A percentile compares a stretch with the other conserved stretches of the same genome.
Conservation (phyloP, 1,140 invertebrate genomes). For the Drosophila nannoptera region DNA sequence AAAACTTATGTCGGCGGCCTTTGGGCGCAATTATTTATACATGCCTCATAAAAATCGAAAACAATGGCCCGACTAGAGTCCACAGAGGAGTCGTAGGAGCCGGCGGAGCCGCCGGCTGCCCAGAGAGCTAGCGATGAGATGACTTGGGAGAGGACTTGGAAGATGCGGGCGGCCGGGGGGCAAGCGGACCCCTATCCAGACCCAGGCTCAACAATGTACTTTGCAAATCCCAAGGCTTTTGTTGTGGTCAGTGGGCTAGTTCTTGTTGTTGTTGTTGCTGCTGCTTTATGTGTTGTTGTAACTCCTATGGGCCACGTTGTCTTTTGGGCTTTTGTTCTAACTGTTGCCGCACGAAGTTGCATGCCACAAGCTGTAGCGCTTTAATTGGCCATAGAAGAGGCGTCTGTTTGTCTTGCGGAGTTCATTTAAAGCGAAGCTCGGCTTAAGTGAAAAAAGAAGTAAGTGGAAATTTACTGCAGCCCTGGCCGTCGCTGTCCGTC, state of each 20-base stretch:
- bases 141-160: neutral
- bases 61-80: constrained; percentile 58
- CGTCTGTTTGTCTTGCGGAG: constrained; percentile 16
- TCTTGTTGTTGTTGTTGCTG: constrained; percentile 36
- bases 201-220: constrained; percentile 56
- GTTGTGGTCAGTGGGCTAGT: constrained; percentile 33
- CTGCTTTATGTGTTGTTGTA: constrained; percentile 7
- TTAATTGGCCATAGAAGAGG: constrained; percentile 37
- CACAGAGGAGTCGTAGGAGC: neutral
- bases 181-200: neutral
- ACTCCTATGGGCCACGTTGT: constrained; percentile 34
- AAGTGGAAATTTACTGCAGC: neutral
- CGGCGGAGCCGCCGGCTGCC: neutral
- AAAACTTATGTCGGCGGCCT: constrained; percentile 77
- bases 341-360: constrained; percentile 37
- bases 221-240: constrained; percentile 35
- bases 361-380: constrained; percentile 9
- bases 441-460: neutral
- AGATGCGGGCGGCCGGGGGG: neutral
- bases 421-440: constrained; percentile 17
- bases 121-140: neutral
- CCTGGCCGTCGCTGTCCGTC: neutral
- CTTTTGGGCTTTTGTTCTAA: constrained; percentile 55
- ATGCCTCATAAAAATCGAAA: constrained; percentile 78
- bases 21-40: constrained; percentile 78